phyloP scores from a whole-genome alignment of 1,140 invertebrate genomes.

The Anastatus disparis region DNA sequence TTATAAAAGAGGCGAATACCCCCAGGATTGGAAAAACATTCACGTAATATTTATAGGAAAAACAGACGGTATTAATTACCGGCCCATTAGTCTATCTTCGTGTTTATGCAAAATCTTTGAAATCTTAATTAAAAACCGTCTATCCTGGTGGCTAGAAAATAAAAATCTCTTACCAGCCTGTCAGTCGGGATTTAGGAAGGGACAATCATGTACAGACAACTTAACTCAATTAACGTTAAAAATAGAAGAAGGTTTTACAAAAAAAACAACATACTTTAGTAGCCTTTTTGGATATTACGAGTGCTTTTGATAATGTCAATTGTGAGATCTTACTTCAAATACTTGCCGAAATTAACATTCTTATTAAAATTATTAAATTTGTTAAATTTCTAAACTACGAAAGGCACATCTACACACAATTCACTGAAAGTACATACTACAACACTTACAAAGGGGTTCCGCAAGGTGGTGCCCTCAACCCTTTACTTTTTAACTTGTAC shows the following conservation, averaged over 20 bases:
- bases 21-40: background rate
- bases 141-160: background rate
- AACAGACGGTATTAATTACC: background rate
- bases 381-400: background rate
- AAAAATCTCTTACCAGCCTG: background rate
- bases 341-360: background rate
- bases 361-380: background rate
- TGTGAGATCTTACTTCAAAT: background rate
- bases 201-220: slow-evolving; percentile 10
- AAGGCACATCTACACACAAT: background rate
- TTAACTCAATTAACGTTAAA: background rate
- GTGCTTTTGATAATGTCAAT: background rate
- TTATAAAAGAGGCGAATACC: background rate
- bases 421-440: too few species aligned
- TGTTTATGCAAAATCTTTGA: slow-evolving; percentile 1
- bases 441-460: too few species aligned
- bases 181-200: slow-evolving; percentile 3
- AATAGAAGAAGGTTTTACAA: background rate
- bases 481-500: too few species aligned
- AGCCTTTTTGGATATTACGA: background rate
- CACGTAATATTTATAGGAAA: background rate
- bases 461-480: too few species aligned
- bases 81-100: background rate
- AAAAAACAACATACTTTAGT: background rate
- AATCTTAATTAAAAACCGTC: background rate